phyloP scores from a whole-genome alignment of 2,888 invertebrate species.

The Drosophila suboccidentalis region DNA sequence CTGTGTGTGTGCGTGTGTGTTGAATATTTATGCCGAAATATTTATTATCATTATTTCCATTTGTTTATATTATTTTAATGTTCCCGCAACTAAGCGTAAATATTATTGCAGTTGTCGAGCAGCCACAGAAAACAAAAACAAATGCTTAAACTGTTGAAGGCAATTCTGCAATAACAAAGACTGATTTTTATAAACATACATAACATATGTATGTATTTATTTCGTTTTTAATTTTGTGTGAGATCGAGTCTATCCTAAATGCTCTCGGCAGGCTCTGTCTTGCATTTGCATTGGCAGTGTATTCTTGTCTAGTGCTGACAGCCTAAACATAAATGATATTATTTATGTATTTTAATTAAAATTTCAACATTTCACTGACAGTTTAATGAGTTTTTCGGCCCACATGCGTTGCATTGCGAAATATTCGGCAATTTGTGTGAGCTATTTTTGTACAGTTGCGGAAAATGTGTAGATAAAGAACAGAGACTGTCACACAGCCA shows the following conservation, averaged over 20 bases:
- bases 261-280: background rate
- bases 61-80: constrained; percentile 74
- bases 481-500: constrained; percentile 1
- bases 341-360: constrained; percentile 80
- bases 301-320: constrained; percentile 56
- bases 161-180: constrained; percentile 11
- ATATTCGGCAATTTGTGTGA: constrained; percentile 48
- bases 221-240: background rate
- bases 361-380: constrained; percentile 77
- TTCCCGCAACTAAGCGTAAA: constrained; percentile 62
- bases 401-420: constrained; percentile 21
- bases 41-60: constrained; percentile 71
- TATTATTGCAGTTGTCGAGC: constrained; percentile 66
- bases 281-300: constrained; percentile 42
- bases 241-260: constrained; percentile 8
- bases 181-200: constrained; percentile 15
- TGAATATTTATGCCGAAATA: constrained; percentile 57
- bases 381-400: constrained; percentile 73
- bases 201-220: constrained; percentile 1
- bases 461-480: constrained; percentile 52
- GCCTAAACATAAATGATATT: constrained; percentile 61
- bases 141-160: constrained; percentile 44
- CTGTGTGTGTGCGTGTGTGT: constrained; percentile 1
- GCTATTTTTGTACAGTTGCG: constrained; percentile 52
- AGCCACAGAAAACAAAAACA: constrained; percentile 42